Evolutionary conservation across 2,797 vertebrate species (phyloP), one percentile per base, ranked within the genome.

Genomic region (Bradypodion ventrale): DNA sequence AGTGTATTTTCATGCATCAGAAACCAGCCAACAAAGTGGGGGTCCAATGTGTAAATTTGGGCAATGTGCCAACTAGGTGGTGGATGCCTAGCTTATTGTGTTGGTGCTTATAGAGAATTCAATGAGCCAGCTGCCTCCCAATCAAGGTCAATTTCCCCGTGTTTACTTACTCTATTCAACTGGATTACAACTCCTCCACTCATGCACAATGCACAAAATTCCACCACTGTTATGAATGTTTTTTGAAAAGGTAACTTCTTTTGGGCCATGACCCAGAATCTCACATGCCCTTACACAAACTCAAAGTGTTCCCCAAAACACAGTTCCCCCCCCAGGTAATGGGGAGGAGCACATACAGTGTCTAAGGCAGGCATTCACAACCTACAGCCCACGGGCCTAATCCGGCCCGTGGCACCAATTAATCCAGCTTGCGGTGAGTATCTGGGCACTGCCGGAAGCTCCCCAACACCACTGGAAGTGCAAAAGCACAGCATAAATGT

Each of bases 61-160:
- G 65, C 82, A 69, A 73, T 35, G 29, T 60, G 74, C 82, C 75
- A 83, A 42, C 37, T 59, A 82, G 82, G 65, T 32, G 29, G 63
- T 77, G 65, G 65, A 65, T 74, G 69, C 27, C 56, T 83, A 35
- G 37, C 37, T 60, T 77, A 77, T 69, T 69, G 40, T 77, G 74
- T 25, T 44, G 63, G 49, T 77, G 49, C 59, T 69, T 69, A 23
- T 69, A 77, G 59, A 40, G 35, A 63, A 68, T 68, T 42, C 62
- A 76, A 46, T n/a, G 16, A 66, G 73, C 82, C 62, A 83, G 73
- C 82, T 83, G 82, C 73, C 62, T 66, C 35, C 59, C 73, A 68
- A 56, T 56, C 60, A 68, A 68, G 75, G 56, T 83, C 63, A 19
- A 32, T 76, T 69, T 63, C 2, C 49, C 37, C 29, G 27, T 83